Conservation (phyloP, 2,797 vertebrate species). For the Coilia nasus region DNA sequence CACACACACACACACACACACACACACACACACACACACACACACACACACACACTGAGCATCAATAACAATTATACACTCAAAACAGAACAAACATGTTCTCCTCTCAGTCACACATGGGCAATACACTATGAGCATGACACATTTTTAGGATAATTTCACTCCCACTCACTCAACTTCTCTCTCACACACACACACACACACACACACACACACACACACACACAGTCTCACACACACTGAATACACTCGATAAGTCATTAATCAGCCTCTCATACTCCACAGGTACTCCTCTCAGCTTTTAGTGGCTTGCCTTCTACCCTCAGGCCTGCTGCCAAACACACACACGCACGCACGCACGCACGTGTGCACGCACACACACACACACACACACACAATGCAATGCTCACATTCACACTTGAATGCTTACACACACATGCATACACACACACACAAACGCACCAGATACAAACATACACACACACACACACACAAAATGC, state of each 20-base stretch:
- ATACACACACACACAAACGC: neutral
- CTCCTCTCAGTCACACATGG: neutral
- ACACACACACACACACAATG: constrained; percentile 61
- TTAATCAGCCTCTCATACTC: constrained; percentile 31
- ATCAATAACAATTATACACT: neutral
- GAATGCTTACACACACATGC: neutral
- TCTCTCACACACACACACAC: neutral
- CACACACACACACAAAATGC: constrained; percentile 13
- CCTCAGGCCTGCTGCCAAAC: neutral
- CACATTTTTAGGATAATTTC: neutral
- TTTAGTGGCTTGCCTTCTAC: neutral
- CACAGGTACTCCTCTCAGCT: constrained; percentile 25
- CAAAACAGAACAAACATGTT: neutral
- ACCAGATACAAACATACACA: neutral
- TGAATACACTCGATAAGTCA: constrained; percentile 23
- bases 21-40: neutral
- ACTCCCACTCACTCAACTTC: neutral
- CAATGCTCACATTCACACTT: constrained; percentile 52
- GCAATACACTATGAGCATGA: neutral
- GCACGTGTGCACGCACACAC: constrained; percentile 72
- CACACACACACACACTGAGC: neutral
- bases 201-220: neutral
- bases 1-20: neutral
- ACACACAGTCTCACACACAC: neutral
- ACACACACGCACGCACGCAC: constrained; percentile 40